A percentile compares a stretch with the other conserved stretches of the same genome.
phyloP scores from a whole-genome alignment of 2,797 vertebrate genomes.

The Syngnathus rostellatus region DNA sequence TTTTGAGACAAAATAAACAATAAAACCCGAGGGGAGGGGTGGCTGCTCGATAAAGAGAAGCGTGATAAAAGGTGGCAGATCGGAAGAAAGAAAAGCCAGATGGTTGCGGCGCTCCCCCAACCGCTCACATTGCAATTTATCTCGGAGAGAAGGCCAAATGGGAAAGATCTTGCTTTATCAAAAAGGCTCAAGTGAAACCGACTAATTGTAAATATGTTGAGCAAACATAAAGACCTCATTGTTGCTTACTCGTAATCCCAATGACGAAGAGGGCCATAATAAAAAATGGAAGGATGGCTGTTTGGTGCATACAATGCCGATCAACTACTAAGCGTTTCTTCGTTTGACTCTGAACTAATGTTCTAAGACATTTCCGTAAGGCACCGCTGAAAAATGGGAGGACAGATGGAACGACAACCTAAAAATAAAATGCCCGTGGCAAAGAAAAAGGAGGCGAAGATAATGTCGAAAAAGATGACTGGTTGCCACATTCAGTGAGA shows the following conservation, averaged over 20 bases:
- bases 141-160: neutral
- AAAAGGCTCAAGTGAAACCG: neutral
- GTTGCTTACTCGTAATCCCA: no score
- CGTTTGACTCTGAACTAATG: no score
- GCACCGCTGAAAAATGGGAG: neutral
- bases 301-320: no score
- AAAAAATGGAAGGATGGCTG: no score
- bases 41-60: slow-evolving; percentile 20
- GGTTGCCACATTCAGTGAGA: neutral
- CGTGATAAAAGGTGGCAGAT: slow-evolving; percentile 36
- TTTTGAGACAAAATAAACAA: slow-evolving; percentile 35
- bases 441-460: neutral
- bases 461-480: neutral
- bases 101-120: neutral
- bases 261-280: no score
- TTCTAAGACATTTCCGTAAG: neutral
- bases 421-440: neutral
- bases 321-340: no score
- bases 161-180: neutral
- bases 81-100: slow-evolving; percentile 13
- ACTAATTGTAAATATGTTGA: no score
- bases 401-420: neutral
- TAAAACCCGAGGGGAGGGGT: slow-evolving; percentile 23
- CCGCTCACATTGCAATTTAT: neutral
- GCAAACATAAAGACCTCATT: no score